Percentiles rank a stretch among this genome's conserved stretches.
phyloP scores from a whole-genome alignment of 2,888 invertebrate species.

The Campopleginae sp. region DNA sequence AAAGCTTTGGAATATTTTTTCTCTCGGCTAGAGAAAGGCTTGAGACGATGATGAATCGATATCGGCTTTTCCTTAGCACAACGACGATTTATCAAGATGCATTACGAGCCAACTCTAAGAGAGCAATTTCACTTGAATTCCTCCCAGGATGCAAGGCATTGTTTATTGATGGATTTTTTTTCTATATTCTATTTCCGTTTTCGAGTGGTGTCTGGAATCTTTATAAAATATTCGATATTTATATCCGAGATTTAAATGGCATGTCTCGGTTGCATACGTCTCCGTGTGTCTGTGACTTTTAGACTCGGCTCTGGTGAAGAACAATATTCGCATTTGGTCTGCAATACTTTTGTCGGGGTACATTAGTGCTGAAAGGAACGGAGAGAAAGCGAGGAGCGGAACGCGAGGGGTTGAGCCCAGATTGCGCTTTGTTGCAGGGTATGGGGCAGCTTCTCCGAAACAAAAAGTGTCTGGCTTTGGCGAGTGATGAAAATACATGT shows the following conservation, averaged over 20 bases:
- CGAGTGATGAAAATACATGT: conserved; percentile 31
- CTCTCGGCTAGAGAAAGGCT: conserved; percentile 17
- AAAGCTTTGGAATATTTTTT: conserved; percentile 23
- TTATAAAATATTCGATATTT: conserved; percentile 12
- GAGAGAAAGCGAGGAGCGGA: not conserved
- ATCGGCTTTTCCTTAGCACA: conserved; percentile 20
- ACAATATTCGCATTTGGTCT: conserved; percentile 39
- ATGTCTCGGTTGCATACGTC: not conserved
- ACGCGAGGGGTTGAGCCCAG: conserved; percentile 15
- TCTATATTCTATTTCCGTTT: not conserved
- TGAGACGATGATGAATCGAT: conserved; percentile 57
- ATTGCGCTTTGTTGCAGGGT: conserved; percentile 31
- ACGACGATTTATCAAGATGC: conserved; percentile 28
- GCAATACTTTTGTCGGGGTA: conserved; percentile 14
- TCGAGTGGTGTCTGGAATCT: conserved; percentile 8
- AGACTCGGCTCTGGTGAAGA: conserved; percentile 17
- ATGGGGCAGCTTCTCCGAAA: conserved; percentile 16
- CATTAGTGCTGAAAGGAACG: conserved; percentile 8
- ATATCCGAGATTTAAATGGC: not conserved
- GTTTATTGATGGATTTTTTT: conserved; percentile 38
- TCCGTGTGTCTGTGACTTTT: not conserved
- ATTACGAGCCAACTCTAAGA: conserved; percentile 20
- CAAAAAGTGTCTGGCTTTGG: conserved; percentile 34
- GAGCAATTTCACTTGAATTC: conserved; percentile 49
- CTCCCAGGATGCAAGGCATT: conserved; percentile 27